Conservation (phyloP, 2,797 vertebrate species). For the Mus minutoides region DNA sequence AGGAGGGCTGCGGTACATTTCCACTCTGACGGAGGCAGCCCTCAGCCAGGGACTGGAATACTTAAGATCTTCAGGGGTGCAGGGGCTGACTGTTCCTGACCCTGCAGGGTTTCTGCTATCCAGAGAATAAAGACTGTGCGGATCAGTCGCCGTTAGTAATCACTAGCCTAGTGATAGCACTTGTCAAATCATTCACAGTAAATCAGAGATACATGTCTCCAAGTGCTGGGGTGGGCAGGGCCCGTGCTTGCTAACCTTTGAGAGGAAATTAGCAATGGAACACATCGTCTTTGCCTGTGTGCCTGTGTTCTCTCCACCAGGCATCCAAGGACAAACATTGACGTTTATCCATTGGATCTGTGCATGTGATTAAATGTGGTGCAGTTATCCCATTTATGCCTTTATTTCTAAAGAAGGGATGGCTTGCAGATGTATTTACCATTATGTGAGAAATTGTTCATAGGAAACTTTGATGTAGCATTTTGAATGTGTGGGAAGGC, state of each 20-base stretch:
- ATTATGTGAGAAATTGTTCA: neutral
- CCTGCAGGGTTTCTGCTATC: neutral
- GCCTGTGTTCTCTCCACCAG: conserved; percentile 10
- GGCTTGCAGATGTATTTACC: neutral
- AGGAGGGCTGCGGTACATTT: neutral
- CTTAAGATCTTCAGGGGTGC: neutral
- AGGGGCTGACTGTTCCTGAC: neutral
- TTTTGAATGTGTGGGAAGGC: conserved; percentile 23
- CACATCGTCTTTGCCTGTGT: neutral
- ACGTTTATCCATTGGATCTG: neutral
- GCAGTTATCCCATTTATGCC: neutral
- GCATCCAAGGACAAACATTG: neutral
- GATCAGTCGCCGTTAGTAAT: neutral
- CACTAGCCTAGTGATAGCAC: neutral
- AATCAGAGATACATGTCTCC: neutral
- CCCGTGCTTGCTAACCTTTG: neutral
- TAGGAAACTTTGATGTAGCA: neutral
- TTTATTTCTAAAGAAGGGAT: conserved; percentile 55
- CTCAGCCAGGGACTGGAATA: neutral
- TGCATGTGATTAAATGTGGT: conserved; percentile 6
- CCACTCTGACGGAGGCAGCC: neutral
- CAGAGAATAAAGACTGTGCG: neutral
- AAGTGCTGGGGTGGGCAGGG: neutral
- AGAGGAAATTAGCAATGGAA: neutral
- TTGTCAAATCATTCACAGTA: conserved; percentile 2